Conservation (phyloP, 2,888 invertebrate genomes). For the Leucophenga maculata region DNA sequence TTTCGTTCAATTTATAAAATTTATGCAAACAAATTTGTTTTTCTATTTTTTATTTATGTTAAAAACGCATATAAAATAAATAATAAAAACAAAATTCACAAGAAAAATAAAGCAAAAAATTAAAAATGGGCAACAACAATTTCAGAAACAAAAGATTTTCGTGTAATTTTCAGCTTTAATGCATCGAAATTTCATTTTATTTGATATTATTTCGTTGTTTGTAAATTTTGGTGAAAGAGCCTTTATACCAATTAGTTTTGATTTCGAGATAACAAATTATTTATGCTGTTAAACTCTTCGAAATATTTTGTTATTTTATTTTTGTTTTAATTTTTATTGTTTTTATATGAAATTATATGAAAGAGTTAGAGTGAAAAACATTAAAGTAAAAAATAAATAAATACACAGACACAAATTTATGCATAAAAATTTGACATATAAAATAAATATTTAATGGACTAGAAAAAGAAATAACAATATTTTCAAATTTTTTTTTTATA, state of each 20-base stretch:
- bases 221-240: conserved; percentile 60
- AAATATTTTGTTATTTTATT: not conserved
- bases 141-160: not conserved
- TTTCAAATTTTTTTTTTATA: not conserved
- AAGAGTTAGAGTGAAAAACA: not conserved
- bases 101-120: conserved; percentile 1
- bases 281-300: not conserved
- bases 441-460: not conserved
- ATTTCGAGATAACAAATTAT: conserved; percentile 30
- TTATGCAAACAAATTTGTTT: conserved; percentile 28
- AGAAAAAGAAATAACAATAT: not conserved
- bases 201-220: conserved; percentile 14
- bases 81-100: not conserved
- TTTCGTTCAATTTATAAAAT: conserved; percentile 30
- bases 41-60: conserved; percentile 17
- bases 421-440: conserved; percentile 24
- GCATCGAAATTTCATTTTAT: conserved; percentile 14
- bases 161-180: not conserved
- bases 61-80: not conserved
- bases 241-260: conserved; percentile 67
- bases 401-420: not conserved
- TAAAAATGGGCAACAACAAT: not conserved
- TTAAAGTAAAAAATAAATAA: conserved; percentile 2
- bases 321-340: not conserved
- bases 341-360: conserved; percentile 4